Conservation (phyloP, 2,888 invertebrate genomes). For the Anthophora plumipes region DNA sequence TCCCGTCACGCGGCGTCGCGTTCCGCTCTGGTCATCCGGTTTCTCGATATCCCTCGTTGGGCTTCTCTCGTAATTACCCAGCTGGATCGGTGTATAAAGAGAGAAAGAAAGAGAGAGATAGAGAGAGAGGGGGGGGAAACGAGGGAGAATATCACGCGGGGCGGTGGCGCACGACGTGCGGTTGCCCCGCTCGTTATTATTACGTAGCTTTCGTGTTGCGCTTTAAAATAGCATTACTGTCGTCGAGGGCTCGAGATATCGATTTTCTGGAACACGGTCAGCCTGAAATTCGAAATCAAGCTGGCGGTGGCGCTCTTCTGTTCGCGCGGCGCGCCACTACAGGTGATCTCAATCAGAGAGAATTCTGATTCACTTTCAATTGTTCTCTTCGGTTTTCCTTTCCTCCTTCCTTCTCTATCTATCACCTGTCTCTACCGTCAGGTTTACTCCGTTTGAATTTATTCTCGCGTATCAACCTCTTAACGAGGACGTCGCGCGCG, state of each 20-base stretch:
- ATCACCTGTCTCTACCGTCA: neutral
- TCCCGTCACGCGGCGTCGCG: neutral
- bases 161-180: neutral
- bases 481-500: constrained; percentile 39
- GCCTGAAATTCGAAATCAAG: constrained; percentile 51
- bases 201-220: constrained; percentile 49
- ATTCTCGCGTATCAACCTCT: constrained; percentile 11
- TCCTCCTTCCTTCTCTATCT: neutral
- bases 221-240: constrained; percentile 58
- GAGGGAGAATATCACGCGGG: neutral
- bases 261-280: constrained; percentile 57
- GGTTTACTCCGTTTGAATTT: neutral
- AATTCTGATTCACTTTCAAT: neutral
- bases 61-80: constrained; percentile 31
- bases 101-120: too few relatives aligned
- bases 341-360: constrained; percentile 12
- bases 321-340: neutral
- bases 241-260: constrained; percentile 45
- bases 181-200: constrained; percentile 48
- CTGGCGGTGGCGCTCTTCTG: constrained; percentile 1
- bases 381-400: neutral
- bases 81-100: neutral
- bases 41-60: constrained; percentile 31
- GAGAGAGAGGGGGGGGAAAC: too few relatives aligned
- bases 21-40: constrained; percentile 37